Base-by-base conservation (phyloP, 2,888 invertebrate species). In the Eilema sororculum region DNA sequence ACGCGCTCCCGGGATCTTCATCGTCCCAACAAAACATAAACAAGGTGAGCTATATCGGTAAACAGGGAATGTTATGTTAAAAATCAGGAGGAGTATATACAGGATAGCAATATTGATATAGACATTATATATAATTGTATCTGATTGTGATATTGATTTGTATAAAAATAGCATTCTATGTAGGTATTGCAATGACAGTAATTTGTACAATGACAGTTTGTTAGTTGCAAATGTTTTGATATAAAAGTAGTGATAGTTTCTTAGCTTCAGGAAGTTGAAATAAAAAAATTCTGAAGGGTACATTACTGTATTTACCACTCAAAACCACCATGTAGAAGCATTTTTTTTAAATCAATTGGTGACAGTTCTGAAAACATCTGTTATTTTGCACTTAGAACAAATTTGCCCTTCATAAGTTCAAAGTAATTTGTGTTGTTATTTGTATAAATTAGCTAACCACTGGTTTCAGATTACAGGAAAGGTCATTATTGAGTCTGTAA, bases 1-100 rank as follows among this genome's bases (percentile, higher is more conserved):
- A 85, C 37, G 84, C 76, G 0, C 83, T 82, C 3, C 84, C 86
- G 16, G 89, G 83, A 9, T 82, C 84, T 20, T 69, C 81, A 9
- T 82, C 84, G 16, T 69, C 81, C 13, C 73, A 75, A 28, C 64
- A 59, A 9, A 70, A 72, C 22, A 70, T 70, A 25, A 79, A 81
- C 60, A 83, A 78, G 76, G 89, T 88, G 76, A 84, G 73, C 69
- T 72, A n/a, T 28, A 57, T 56, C 22, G 20, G 58, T 25, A 9
- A 22, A 16, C 5, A 0, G 30, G 6, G 3, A 41, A 25, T 13
- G n/a, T 58, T 52, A 46, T 52, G 52, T 9, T 52, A 52, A n/a
- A 20, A 24, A 30, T 41, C 41, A 41, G 41, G 41, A 41, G 41
- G 8, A 4, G 3, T 9, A 30, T 28, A 58, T 41, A 46, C n/a